These are phyloP conservation scores for Hyperopisus bebe DNA, from an alignment of 2,113 vertebrate genomes.

Conservation along the genomic window DNA sequence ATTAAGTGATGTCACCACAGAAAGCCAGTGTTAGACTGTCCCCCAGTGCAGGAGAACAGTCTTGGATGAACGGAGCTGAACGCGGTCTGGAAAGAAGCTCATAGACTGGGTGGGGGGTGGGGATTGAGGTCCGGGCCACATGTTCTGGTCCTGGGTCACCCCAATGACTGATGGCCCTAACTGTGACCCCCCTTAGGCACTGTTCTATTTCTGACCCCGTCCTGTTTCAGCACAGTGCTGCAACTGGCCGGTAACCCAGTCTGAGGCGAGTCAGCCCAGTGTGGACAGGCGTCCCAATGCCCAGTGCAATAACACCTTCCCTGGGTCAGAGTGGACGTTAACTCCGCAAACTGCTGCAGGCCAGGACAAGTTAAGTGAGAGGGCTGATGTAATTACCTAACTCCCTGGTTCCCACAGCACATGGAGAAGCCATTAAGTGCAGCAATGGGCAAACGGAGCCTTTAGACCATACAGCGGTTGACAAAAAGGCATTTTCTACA, in stretches of 20 bases:
- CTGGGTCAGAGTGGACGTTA: conserved; percentile 31
- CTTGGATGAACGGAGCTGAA: background rate
- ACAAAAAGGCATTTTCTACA: background rate
- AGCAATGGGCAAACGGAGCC: background rate
- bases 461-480: background rate
- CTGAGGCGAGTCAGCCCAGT: conserved; percentile 33
- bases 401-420: background rate
- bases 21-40: background rate
- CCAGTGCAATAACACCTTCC: conserved; percentile 52
- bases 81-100: background rate
- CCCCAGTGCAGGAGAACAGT: background rate
- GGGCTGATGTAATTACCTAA: conserved; percentile 14
- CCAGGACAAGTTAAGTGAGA: background rate
- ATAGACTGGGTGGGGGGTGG: background rate
- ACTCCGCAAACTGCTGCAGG: conserved; percentile 40
- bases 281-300: conserved; percentile 48
- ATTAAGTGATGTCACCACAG: background rate
- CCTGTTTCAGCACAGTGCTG: background rate
- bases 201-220: background rate
- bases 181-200: background rate
- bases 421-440: background rate
- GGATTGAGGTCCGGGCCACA: background rate
- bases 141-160: background rate
- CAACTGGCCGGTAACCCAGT: conserved; percentile 52
- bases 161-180: background rate